phyloP scores from a whole-genome alignment of 2,888 invertebrate genomes.

The Napeogenes inachia region DNA sequence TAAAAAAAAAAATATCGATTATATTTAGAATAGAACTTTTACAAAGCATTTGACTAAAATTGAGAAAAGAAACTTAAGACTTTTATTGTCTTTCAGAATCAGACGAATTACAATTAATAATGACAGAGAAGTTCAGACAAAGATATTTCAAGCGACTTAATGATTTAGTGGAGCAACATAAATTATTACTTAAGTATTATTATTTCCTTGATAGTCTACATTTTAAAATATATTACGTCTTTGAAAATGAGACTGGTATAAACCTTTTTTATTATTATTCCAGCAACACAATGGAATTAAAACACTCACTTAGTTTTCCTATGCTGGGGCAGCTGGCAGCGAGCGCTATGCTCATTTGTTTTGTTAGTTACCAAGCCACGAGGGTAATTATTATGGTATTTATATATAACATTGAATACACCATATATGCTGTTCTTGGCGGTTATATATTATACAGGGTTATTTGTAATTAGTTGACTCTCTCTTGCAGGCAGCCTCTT shows the following conservation, averaged over 20 bases:
- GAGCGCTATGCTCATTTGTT: slow-evolving; percentile 56
- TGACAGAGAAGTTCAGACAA: slow-evolving; percentile 23
- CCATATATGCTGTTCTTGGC: neutral
- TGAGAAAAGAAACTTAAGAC: neutral
- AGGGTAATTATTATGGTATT: slow-evolving; percentile 17
- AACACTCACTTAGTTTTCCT: slow-evolving; percentile 49
- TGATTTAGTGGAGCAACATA: slow-evolving; percentile 33
- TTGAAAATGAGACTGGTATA: neutral
- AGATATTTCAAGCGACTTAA: slow-evolving; percentile 30
- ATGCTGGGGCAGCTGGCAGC: slow-evolving; percentile 59
- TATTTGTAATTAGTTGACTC: no score
- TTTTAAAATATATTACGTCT: neutral
- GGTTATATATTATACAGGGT: no score
- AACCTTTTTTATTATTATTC: slow-evolving; percentile 11
- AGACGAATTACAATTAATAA: slow-evolving; percentile 12
- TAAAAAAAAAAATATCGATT: neutral
- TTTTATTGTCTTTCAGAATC: slow-evolving; percentile 18
- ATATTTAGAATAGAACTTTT: neutral
- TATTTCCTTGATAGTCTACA: neutral
- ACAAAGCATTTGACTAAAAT: neutral
- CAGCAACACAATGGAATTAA: slow-evolving; percentile 51
- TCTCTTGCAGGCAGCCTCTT: no score
- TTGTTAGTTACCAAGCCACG: slow-evolving; percentile 27
- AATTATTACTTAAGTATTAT: slow-evolving; percentile 33
- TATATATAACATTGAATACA: neutral